A percentile compares a stretch with the other conserved stretches of the same genome.
Evolutionary conservation across 2,797 vertebrate species (phyloP).

Genomic region (Chromis chromis): DNA sequence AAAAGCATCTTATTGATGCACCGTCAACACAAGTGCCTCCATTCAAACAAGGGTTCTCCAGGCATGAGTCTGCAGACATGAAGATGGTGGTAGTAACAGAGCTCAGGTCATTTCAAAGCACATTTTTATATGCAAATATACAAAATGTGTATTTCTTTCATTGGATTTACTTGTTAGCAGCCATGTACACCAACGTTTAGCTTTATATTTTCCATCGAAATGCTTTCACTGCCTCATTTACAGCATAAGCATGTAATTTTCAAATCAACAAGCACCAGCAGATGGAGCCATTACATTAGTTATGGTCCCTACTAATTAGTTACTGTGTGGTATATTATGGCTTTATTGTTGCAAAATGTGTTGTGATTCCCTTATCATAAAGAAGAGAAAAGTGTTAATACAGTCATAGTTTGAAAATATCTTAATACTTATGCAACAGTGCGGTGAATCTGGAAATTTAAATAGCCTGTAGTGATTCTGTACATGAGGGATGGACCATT

Average conservation of each 20-base stretch:
- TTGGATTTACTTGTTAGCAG: neutral
- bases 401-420: neutral
- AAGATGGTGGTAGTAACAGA: neutral
- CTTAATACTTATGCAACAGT: rapidly evolving
- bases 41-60: constrained; percentile 90
- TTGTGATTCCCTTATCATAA: neutral
- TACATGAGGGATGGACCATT: neutral
- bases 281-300: constrained; percentile 59
- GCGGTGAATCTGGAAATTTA: neutral
- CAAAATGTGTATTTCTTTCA: too few species aligned
- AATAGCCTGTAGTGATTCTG: neutral
- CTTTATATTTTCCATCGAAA: neutral
- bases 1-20: constrained; percentile 83
- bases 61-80: constrained; percentile 86
- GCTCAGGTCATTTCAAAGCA: neutral
- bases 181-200: neutral
- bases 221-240: neutral
- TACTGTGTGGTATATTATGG: neutral
- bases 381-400: neutral
- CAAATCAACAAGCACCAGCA: constrained; percentile 43
- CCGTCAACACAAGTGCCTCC: constrained; percentile 93
- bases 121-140: neutral
- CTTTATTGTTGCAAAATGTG: too few species aligned
- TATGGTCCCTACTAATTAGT: neutral
- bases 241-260: neutral